Conservation (phyloP, 1,140 invertebrate genomes). For the Camponotus vicinus region DNA sequence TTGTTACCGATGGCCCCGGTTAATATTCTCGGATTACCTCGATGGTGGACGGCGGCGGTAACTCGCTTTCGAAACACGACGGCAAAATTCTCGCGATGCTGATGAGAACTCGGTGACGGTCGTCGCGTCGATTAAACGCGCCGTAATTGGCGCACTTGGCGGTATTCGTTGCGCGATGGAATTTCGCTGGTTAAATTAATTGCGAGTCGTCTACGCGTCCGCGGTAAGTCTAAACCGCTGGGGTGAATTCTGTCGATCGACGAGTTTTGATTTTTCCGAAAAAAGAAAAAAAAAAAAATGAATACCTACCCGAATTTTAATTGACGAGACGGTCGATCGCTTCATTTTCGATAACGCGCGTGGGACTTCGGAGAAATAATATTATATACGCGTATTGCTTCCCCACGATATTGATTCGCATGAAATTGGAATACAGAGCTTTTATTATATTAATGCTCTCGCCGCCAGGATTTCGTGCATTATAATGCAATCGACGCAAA, state of each 20-base stretch:
- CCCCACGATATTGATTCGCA: slow-evolving; percentile 44
- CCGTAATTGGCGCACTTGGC: slow-evolving; percentile 33
- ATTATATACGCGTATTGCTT: slow-evolving; percentile 42
- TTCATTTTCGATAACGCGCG: neutral
- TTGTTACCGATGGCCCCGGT: slow-evolving; percentile 74
- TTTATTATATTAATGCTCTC: slow-evolving; percentile 51
- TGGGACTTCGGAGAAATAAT: slow-evolving; percentile 34
- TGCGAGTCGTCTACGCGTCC: slow-evolving; percentile 20
- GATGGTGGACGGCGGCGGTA: neutral
- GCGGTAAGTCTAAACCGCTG: slow-evolving; percentile 16
- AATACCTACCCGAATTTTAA: slow-evolving; percentile 12
- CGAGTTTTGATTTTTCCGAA: neutral
- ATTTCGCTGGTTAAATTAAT: slow-evolving; percentile 52
- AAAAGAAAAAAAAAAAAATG: neutral
- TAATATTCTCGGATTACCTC: slow-evolving; percentile 76
- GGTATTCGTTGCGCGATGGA: slow-evolving; percentile 28
- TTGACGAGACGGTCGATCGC: neutral
- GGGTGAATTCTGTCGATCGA: slow-evolving; percentile 29
- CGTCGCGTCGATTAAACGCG: neutral
- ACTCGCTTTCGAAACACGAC: slow-evolving; percentile 34
- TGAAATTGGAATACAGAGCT: slow-evolving; percentile 57
- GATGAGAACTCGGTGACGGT: slow-evolving; percentile 34
- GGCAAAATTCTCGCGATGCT: slow-evolving; percentile 39
- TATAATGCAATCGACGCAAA: slow-evolving; percentile 50
- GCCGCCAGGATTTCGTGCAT: slow-evolving; percentile 29